Evolutionary conservation across 1,140 invertebrate species (phyloP).

Genomic region (Scaptomyza hsui): DNA sequence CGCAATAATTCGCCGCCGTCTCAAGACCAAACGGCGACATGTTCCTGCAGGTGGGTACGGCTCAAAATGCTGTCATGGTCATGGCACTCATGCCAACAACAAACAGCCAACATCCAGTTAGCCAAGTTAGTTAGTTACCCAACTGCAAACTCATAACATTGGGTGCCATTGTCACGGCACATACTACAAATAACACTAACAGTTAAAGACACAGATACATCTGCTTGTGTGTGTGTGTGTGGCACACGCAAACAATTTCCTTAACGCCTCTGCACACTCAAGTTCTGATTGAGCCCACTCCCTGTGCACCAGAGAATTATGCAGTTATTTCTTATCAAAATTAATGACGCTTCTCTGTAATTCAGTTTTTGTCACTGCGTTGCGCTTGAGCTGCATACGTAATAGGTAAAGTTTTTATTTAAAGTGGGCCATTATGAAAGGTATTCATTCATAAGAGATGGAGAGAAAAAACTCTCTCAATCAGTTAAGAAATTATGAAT

Average conservation of each 20-base stretch:
- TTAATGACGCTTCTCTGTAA: not conserved
- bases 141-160: slow-evolving; percentile 31
- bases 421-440: slow-evolving; percentile 8
- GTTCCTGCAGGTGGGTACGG: slow-evolving; percentile 77
- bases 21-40: slow-evolving; percentile 75
- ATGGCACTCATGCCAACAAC: slow-evolving; percentile 60
- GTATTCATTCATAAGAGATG: not conserved
- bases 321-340: slow-evolving; percentile 1
- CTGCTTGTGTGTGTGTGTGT: slow-evolving; percentile 33
- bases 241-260: slow-evolving; percentile 37
- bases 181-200: slow-evolving; percentile 52
- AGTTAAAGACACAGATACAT: slow-evolving; percentile 61
- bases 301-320: not conserved
- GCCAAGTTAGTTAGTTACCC: slow-evolving; percentile 39
- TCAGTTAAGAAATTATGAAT: too few species aligned
- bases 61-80: slow-evolving; percentile 55
- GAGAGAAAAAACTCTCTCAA: not conserved
- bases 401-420: not conserved
- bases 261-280: slow-evolving; percentile 1
- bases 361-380: not conserved
- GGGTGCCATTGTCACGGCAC: slow-evolving; percentile 67
- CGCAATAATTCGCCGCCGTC: slow-evolving; percentile 77
- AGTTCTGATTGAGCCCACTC: not conserved
- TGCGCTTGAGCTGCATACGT: not conserved
- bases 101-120: slow-evolving; percentile 67